phyloP scores from a whole-genome alignment of 2,797 vertebrate species.

The Poeciliopsis presidionis region DNA sequence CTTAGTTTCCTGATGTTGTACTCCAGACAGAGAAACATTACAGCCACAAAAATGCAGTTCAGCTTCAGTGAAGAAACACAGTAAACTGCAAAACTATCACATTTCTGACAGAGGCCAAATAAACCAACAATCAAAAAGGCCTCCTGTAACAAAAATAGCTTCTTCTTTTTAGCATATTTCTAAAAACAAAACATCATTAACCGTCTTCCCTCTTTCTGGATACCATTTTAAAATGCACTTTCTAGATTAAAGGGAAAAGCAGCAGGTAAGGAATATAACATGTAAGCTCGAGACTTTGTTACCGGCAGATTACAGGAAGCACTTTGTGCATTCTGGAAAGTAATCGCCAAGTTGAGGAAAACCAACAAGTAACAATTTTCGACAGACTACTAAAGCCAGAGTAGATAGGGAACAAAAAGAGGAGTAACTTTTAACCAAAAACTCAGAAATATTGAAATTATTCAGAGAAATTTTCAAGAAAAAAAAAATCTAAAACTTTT shows the following conservation, averaged over 20 bases:
- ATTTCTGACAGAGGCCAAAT: not conserved
- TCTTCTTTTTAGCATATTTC: not conserved
- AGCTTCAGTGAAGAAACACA: not conserved
- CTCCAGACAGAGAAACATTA: not conserved
- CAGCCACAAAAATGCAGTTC: constrained; percentile 17
- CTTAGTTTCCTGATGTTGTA: not conserved
- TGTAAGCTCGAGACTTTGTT: no score
- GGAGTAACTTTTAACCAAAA: no score
- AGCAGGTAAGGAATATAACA: not conserved
- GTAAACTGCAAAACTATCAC: not conserved
- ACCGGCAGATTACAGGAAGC: no score
- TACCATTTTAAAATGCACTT: no score
- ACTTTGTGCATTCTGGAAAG: not conserved
- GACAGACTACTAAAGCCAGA: no score
- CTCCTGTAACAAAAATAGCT: no score
- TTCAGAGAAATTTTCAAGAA: no score
- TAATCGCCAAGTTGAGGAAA: not conserved
- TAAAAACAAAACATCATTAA: not conserved
- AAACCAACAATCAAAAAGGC: not conserved
- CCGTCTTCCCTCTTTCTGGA: not conserved
- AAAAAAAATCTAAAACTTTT: no score
- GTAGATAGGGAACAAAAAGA: no score
- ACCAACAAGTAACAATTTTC: no score
- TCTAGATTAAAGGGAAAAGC: not conserved
- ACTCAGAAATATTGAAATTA: no score